These are phyloP conservation scores for Natrix natrix DNA, from an alignment of 2,797 vertebrate genomes.

Conservation along the genomic window DNA sequence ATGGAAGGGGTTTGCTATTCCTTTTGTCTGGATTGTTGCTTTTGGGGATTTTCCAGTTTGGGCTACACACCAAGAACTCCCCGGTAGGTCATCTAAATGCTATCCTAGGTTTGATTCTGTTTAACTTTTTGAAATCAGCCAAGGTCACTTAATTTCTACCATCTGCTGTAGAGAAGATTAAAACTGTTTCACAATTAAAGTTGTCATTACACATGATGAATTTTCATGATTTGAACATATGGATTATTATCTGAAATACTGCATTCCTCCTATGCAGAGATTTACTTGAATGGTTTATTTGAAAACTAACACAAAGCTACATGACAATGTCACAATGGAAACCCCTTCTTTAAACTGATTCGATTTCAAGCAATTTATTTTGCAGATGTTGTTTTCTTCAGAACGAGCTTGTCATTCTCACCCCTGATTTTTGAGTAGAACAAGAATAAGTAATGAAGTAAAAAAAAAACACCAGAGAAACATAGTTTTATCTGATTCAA, in stretches of 20 bases:
- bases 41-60: not conserved
- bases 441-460: slow-evolving; percentile 8
- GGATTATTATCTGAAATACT: not conserved
- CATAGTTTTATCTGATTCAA: slow-evolving; percentile 10
- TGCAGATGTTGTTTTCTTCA: not conserved
- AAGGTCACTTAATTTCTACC: not conserved
- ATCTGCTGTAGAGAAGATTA: not conserved
- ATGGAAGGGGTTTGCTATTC: not conserved
- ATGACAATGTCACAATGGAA: slow-evolving; percentile 20
- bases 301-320: slow-evolving; percentile 10
- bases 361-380: not conserved
- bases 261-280: not conserved
- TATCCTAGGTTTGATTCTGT: not conserved
- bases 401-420: slow-evolving; percentile 18
- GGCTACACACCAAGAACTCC: not conserved
- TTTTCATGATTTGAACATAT: not conserved
- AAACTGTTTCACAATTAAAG: not conserved
- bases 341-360: not conserved
- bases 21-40: not conserved
- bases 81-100: not conserved
- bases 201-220: not conserved
- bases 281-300: not conserved
- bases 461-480: not conserved
- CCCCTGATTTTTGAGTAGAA: not conserved
- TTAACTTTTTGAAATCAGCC: not conserved